Conservation (phyloP, 1,140 invertebrate genomes). For the Cherax destructor region DNA sequence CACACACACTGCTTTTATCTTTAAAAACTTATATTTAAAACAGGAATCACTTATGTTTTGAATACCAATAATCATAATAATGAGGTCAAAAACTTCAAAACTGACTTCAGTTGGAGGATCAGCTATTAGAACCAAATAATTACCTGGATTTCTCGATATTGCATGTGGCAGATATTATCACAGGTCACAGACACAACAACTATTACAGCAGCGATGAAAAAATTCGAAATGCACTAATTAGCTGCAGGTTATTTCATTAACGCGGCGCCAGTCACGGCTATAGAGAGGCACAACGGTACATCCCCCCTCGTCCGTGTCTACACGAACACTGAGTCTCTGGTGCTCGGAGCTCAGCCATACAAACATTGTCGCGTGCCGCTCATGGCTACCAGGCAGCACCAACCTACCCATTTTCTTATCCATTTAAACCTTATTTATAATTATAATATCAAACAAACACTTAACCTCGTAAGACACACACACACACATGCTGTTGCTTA, state of each 20-base stretch:
- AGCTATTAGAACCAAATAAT: not conserved
- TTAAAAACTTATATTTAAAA: not conserved
- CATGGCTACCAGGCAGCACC: not conserved
- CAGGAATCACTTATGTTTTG: too few species aligned
- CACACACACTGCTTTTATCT: too few species aligned
- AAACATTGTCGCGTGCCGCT: constrained; percentile 40
- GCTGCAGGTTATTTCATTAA: not conserved
- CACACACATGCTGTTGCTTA: too few species aligned
- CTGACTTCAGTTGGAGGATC: not conserved
- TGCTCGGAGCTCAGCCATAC: constrained; percentile 26
- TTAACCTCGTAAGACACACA: too few species aligned
- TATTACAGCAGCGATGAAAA: not conserved
- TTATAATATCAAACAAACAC: too few species aligned
- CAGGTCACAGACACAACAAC: not conserved
- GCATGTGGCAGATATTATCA: constrained; percentile 22
- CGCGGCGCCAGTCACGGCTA: constrained; percentile 38
- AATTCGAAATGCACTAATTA: not conserved
- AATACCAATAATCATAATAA: too few species aligned
- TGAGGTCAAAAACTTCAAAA: too few species aligned
- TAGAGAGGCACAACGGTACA: not conserved
- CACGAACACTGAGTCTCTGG: constrained; percentile 11
- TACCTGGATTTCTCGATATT: constrained; percentile 35
- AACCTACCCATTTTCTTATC: too few species aligned
- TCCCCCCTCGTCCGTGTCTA: not conserved
- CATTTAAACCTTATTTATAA: too few species aligned